Conservation (phyloP, 2,797 vertebrate species). For the Manis crassicaudata region DNA sequence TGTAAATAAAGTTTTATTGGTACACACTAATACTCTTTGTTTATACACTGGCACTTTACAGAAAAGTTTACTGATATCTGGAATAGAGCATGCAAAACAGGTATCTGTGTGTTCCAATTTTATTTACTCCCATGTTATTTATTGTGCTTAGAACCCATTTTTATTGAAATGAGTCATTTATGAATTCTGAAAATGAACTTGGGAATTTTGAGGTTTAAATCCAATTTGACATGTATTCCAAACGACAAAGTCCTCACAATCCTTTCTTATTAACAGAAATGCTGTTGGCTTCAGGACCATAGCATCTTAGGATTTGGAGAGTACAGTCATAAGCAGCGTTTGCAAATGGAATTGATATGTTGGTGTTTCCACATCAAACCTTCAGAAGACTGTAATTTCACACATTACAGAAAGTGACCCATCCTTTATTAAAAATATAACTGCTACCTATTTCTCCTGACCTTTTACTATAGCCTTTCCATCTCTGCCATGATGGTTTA, state of each 20-base stretch:
- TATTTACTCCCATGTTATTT: background rate
- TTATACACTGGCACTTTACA: background rate
- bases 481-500: conserved; percentile 58
- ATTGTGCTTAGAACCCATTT: background rate
- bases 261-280: background rate
- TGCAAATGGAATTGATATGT: background rate
- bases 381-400: background rate
- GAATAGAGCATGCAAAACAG: background rate
- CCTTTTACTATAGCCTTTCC: conserved; percentile 37
- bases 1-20: background rate
- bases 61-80: background rate
- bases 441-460: conserved; percentile 16
- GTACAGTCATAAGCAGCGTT: conserved; percentile 19
- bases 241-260: background rate
- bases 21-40: background rate
- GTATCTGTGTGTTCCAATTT: background rate
- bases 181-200: conserved; percentile 34
- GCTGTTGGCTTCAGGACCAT: background rate
- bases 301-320: background rate
- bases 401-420: background rate
- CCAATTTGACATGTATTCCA: background rate
- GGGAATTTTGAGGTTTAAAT: background rate
- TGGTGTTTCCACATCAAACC: background rate
- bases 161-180: background rate
- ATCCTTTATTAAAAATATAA: background rate